phyloP scores from a whole-genome alignment of 2,113 vertebrate genomes.

The Thomomys bottae region DNA sequence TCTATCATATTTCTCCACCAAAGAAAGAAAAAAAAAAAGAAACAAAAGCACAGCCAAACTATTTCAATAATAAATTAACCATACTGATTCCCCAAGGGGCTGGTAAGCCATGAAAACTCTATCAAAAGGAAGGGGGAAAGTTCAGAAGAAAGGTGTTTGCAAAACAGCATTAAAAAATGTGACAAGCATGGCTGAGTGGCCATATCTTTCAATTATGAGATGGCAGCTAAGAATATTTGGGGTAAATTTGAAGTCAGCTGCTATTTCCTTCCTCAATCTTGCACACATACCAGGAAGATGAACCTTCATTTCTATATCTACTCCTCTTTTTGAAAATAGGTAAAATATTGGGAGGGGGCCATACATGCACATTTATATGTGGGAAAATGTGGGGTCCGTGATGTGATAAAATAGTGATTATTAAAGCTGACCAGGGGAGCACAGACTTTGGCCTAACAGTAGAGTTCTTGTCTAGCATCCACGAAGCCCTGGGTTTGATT shows the following conservation, averaged over 20 bases:
- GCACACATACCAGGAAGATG: conserved; percentile 73
- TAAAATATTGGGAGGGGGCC: background rate
- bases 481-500: no score
- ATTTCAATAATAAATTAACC: conserved; percentile 81
- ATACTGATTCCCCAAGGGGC: conserved; percentile 67
- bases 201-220: conserved; percentile 84
- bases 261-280: conserved; percentile 73
- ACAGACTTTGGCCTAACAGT: no score
- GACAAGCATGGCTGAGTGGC: conserved; percentile 76
- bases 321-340: conserved; percentile 6
- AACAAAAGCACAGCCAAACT: conserved; percentile 36
- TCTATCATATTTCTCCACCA: background rate
- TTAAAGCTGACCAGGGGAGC: background rate
- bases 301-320: conserved; percentile 20
- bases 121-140: conserved; percentile 78
- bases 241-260: conserved; percentile 74
- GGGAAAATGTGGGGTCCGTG: background rate
- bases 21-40: conserved; percentile 61
- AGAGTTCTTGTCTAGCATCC: no score
- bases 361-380: accelerated
- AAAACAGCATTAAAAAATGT: conserved; percentile 73
- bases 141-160: conserved; percentile 78
- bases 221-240: conserved; percentile 78
- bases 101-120: conserved; percentile 78
- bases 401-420: background rate